Evolutionary conservation across 64 coral and sea anemone species (phyloP).

Genomic region (Montipora capricornis): DNA sequence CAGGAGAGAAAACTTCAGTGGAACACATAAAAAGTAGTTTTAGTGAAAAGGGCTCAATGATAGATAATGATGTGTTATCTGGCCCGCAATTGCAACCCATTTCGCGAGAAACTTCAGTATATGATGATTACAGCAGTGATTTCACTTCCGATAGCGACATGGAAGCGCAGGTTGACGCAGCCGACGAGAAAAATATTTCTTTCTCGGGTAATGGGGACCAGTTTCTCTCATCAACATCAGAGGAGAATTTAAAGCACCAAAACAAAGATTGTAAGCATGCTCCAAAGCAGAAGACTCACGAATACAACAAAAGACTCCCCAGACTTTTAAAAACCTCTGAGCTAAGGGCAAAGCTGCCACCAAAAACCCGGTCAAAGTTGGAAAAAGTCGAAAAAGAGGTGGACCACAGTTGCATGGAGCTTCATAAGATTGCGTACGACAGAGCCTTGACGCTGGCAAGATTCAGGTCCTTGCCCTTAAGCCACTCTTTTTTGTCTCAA

Average conservation of each 20-base stretch:
- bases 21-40: background rate
- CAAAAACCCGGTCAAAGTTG: background rate
- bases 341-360: conserved; percentile 64
- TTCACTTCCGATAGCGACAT: background rate
- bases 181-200: background rate
- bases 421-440: conserved; percentile 75
- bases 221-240: conserved; percentile 1
- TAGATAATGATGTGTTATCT: background rate
- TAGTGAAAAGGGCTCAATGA: background rate
- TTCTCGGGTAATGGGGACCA: conserved; percentile 3
- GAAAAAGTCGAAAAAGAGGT: background rate
- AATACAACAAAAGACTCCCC: conserved; percentile 81
- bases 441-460: conserved; percentile 78
- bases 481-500: conserved; percentile 48
- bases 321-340: conserved; percentile 85
- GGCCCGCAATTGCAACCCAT: background rate
- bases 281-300: conserved; percentile 58
- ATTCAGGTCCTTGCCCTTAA: conserved; percentile 70
- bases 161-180: background rate
- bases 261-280: conserved; percentile 88
- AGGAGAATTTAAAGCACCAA: conserved; percentile 29
- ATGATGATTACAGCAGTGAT: conserved; percentile 33
- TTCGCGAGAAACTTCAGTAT: background rate
- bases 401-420: conserved; percentile 80
- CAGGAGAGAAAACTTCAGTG: background rate